phyloP scores from a whole-genome alignment of 2,888 invertebrate genomes.

The Hydriomena furcata region DNA sequence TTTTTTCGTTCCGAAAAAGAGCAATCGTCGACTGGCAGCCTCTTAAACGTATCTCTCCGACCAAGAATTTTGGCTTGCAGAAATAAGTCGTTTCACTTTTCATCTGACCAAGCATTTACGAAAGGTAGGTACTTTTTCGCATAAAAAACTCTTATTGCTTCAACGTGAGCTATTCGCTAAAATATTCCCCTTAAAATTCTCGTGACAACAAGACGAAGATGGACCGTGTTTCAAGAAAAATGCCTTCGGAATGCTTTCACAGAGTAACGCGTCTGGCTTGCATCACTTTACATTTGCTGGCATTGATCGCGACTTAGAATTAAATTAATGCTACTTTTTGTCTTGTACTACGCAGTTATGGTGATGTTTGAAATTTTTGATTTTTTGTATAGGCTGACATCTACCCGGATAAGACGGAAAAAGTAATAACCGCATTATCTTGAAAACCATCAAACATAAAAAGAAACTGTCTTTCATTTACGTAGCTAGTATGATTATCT shows the following conservation, averaged over 20 bases:
- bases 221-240: conserved; percentile 33
- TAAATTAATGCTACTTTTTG: too few species aligned
- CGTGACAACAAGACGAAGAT: conserved; percentile 26
- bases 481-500: too few species aligned
- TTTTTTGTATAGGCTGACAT: too few species aligned
- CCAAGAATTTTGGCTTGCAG: not conserved
- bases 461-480: too few species aligned
- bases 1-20: not conserved
- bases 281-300: not conserved
- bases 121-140: conserved; percentile 3
- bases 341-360: too few species aligned
- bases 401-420: too few species aligned
- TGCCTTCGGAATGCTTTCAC: conserved; percentile 21
- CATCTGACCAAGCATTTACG: conserved; percentile 3
- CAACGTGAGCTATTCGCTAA: conserved; percentile 13
- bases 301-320: too few species aligned
- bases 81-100: conserved; percentile 10
- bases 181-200: conserved; percentile 29
- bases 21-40: not conserved
- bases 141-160: conserved; percentile 4
- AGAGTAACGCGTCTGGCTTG: conserved; percentile 1
- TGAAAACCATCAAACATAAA: too few species aligned
- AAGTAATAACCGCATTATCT: too few species aligned
- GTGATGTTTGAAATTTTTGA: too few species aligned
- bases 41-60: not conserved